Conservation (phyloP, 2,113 vertebrate genomes). For the Chloropsis cyanopogon region DNA sequence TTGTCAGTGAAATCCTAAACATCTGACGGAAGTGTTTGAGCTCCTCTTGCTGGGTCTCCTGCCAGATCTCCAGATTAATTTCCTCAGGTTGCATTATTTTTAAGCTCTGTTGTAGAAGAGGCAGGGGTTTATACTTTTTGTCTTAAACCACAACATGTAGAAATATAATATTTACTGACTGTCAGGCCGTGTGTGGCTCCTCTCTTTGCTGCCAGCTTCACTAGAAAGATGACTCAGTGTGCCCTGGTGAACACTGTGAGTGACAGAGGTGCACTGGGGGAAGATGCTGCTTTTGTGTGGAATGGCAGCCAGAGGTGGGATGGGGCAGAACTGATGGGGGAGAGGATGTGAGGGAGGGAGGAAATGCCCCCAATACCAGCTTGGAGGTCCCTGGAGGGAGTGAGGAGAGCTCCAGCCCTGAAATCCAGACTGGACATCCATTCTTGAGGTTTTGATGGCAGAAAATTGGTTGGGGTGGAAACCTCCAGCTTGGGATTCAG, state of each 20-base stretch:
- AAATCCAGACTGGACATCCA: background rate
- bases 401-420: background rate
- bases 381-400: background rate
- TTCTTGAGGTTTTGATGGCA: background rate
- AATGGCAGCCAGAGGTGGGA: background rate
- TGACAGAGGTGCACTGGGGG: background rate
- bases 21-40: background rate
- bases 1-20: background rate
- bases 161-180: background rate
- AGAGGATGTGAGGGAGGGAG: background rate
- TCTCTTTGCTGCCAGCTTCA: background rate
- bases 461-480: background rate
- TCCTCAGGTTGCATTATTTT: background rate
- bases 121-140: background rate
- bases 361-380: background rate
- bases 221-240: background rate
- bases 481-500: background rate
- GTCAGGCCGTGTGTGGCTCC: background rate
- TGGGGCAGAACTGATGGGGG: rapidly evolving
- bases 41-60: background rate
- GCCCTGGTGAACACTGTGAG: background rate
- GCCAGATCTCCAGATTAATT: background rate
- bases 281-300: background rate
- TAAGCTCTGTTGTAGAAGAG: background rate
- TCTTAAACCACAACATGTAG: background rate